Percentiles rank a stretch among this genome's conserved stretches.
Evolutionary conservation across 2,888 invertebrate genomes (phyloP).

Genomic region (Meta bourneti): DNA sequence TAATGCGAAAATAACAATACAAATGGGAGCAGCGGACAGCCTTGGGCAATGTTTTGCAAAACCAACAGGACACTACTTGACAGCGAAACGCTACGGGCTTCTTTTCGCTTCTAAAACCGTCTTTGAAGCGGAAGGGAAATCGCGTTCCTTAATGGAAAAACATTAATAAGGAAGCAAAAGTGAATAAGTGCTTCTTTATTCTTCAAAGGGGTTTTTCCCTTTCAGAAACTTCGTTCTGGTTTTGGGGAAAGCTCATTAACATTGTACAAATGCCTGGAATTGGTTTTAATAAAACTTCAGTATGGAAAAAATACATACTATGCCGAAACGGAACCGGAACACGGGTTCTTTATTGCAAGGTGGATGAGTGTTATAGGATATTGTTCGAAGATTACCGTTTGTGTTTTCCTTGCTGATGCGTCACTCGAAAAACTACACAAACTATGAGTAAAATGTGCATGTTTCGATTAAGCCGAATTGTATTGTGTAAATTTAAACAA

Average conservation of each 20-base stretch:
- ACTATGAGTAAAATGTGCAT: too few relatives aligned
- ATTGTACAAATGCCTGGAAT: constrained; percentile 11
- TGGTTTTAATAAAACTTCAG: neutral
- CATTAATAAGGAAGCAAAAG: constrained; percentile 48
- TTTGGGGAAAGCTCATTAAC: neutral
- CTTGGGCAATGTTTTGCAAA: constrained; percentile 5
- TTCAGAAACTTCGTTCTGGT: constrained; percentile 11
- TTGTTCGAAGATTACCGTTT: too few relatives aligned
- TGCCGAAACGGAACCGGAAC: neutral
- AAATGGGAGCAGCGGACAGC: constrained; percentile 9
- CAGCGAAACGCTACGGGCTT: neutral
- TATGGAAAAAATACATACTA: neutral
- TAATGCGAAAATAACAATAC: neutral
- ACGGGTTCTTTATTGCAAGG: neutral
- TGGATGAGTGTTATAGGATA: too few relatives aligned
- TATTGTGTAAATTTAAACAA: too few relatives aligned
- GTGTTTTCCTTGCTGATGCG: too few relatives aligned
- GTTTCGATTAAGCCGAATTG: too few relatives aligned
- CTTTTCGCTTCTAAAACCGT: constrained; percentile 14
- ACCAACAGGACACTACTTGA: neutral
- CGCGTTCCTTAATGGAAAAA: constrained; percentile 43
- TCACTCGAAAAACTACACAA: too few relatives aligned
- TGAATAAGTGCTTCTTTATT: constrained; percentile 16
- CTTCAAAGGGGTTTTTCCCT: constrained; percentile 5
- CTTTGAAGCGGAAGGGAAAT: constrained; percentile 55